Base-by-base conservation (phyloP, 2,113 vertebrate genomes). In the human (Homo sapiens) region DNA sequence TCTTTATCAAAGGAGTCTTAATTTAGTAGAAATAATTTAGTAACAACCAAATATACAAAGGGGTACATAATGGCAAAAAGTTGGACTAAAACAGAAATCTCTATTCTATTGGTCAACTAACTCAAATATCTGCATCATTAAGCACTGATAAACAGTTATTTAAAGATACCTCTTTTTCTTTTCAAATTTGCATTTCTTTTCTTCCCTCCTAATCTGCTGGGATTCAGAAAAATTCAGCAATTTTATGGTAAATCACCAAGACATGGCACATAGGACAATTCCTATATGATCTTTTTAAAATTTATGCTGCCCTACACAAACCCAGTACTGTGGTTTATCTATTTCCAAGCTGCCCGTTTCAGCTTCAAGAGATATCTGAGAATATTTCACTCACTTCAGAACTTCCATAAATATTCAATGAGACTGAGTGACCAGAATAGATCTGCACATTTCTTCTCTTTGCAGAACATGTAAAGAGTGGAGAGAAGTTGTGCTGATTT, bases 361-460 rank as follows among this genome's bases (percentile, higher is more conserved):
- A 96, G 89, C 96, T 98, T 97, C 82, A 84, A 92, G 95, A 98
- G 96, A 97, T 98, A 98, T 97, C 98, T 98, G 97, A 96, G 97
- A 98, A 98, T 98, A 98, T 97, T 98, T 99, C 96, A 97, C 97
- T 98, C 25, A 57, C 98, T 98, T 99, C 97, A 98, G 98, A 98
- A 98, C 93, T 98, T 97, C 85, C 96, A 95, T 99, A 98, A 99
- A 99, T 99, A 98, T 98, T 98, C 98, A 98, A 97, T 98, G 98
- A 98, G 97, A 94, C 97, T 97, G 97, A 98, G 96, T 99, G 98
- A 98, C 98, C 98, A 98, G 98, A 99, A 99, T 98, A 99, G 98
- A 98, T 98, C 78, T 98, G 97, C 94, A 98, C 97, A 98, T 98
- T 98, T 98, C 97, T 98, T 97, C 97, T 98, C 97, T 98, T 97